These are phyloP conservation scores for Scomberomorus guttatus DNA, from an alignment of 2,797 vertebrate genomes.

Conservation along the genomic window DNA sequence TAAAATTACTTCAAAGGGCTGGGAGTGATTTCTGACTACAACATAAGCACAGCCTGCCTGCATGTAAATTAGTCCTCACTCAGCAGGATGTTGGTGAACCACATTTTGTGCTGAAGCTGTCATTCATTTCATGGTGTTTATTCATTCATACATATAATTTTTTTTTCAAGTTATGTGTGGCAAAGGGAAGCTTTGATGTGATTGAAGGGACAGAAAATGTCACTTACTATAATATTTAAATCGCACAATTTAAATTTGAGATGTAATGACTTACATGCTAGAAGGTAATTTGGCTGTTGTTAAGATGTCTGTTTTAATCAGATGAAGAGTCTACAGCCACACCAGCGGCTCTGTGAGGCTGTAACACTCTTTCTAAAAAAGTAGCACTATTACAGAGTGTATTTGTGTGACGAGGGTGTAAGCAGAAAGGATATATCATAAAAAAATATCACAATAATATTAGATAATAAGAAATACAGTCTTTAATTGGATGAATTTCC, in stretches of 20 bases:
- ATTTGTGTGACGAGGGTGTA: not conserved
- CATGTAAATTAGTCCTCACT: slow-evolving; percentile 9
- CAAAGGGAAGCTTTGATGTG: not conserved
- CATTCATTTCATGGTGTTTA: slow-evolving; percentile 3
- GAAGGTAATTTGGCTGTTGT: not conserved
- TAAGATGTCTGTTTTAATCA: not conserved
- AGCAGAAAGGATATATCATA: not conserved
- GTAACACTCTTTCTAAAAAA: not conserved
- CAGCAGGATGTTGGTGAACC: slow-evolving; percentile 1
- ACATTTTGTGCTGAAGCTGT: slow-evolving; percentile 7
- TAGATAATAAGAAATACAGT: not conserved
- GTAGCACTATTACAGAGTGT: not conserved
- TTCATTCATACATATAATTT: not conserved
- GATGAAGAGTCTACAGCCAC: not conserved
- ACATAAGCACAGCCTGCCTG: slow-evolving; percentile 10
- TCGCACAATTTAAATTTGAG: not conserved
- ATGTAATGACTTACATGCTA: not conserved
- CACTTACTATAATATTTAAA: not conserved
- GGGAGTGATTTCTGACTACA: slow-evolving; percentile 26
- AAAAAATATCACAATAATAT: not conserved
- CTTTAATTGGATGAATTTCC: not conserved
- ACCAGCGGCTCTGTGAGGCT: not conserved
- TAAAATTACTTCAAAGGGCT: slow-evolving; percentile 21
- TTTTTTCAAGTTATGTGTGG: not conserved
- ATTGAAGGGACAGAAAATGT: not conserved